Evolutionary conservation across 2,888 invertebrate species (phyloP).

Genomic region (Listrodromus nycthemerus): DNA sequence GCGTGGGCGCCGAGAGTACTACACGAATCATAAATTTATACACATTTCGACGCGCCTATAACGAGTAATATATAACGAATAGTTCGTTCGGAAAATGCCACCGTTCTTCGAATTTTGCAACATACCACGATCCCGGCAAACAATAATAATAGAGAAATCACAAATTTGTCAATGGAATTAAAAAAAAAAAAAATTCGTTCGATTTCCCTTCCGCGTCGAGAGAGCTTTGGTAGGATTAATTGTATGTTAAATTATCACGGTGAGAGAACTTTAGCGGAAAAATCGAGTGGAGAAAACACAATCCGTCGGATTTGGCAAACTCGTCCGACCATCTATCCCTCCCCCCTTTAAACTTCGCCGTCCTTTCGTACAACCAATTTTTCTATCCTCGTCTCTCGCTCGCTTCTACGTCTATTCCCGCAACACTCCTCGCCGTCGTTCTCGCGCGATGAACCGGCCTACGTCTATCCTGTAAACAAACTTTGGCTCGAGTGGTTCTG

Average conservation of each 20-base stretch:
- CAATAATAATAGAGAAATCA: no score
- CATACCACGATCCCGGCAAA: no score
- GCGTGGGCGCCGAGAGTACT: constrained; percentile 15
- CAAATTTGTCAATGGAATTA: no score
- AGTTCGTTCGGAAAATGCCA: background rate
- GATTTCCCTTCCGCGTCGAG: no score
- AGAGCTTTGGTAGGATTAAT: background rate
- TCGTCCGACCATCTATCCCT: constrained; percentile 11
- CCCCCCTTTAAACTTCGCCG: background rate
- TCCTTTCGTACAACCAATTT: constrained; percentile 27
- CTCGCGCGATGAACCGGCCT: constrained; percentile 42
- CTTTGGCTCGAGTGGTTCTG: constrained; percentile 48
- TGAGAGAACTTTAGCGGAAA: background rate
- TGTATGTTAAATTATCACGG: background rate
- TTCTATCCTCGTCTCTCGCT: constrained; percentile 10
- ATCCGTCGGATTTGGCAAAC: constrained; percentile 8
- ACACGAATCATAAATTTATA: constrained; percentile 8
- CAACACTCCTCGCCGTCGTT: constrained; percentile 10
- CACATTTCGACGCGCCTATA: background rate
- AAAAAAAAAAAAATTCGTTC: no score
- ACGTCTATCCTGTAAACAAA: constrained; percentile 68
- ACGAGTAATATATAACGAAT: background rate
- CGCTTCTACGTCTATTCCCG: background rate
- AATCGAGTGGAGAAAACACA: constrained; percentile 12
- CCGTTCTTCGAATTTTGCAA: background rate